Evolutionary conservation across 2,888 invertebrate species (phyloP), one percentile per base, ranked within the genome.

Genomic region (Eurytoma californica): DNA sequence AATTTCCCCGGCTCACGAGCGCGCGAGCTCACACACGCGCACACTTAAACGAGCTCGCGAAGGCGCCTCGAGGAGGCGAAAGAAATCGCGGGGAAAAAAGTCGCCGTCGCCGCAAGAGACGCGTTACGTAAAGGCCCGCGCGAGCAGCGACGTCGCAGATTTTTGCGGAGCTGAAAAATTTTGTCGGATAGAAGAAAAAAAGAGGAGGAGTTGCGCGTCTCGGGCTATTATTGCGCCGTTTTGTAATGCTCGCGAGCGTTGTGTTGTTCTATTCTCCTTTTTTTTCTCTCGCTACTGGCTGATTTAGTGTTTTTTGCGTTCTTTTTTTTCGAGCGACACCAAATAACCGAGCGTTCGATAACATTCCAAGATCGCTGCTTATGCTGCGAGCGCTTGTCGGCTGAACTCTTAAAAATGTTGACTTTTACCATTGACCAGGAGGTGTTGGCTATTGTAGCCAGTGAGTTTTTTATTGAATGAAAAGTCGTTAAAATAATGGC

Each of bases 71-170:
- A n/a, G 28, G 28, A 53, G 3, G 12, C 39, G 53, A 75, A 75
- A 75, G 75, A 67, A 75, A 75, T 68, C 68, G 75, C 75, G 68
- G 58, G 53, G 51, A 20, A 39, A 47, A 57, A 18, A 53, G 63
- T n/a, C 61, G 61, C 20, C 61, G 30, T 13, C 49, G 60, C 47
- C 39, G 39, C 58, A 51, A 14, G 67, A 55, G 63, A 16, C 47
- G 24, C 55, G 69, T 76, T 76, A 76, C 76, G 76, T 76, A 76
- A 76, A 76, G n/a, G 61, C 61, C 1, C 53, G 53, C 53, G 47
- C 55, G 57, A 51, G 72, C 39, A 20, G 30, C 39, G 72, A 63
- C 68, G 67, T 53, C 55, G 68, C 53, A 61, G 39, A 68, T 68
- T 61, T 58, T 65, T 12, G 55, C 30, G 24, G 16, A 63, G 13